Evolutionary conservation across 1,140 invertebrate genomes (phyloP), one percentile per base, ranked within the genome.

Genomic region (Scaptomyza hsui): DNA sequence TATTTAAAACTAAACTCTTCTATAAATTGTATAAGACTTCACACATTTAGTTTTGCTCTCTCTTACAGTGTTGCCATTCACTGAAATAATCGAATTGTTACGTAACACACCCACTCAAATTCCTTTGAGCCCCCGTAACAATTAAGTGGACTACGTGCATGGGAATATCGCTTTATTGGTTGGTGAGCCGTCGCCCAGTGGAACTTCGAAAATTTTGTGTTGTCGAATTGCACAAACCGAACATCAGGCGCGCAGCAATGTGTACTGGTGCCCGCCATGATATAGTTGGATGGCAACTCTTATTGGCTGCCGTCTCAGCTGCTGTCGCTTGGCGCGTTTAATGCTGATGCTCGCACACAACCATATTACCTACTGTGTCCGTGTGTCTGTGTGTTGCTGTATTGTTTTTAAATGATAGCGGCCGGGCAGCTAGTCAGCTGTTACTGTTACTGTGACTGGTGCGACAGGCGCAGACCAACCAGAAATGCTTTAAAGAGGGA

Each of bases 131-230:
- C 60, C 51, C 37, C n/a, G 1, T 7, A 7, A 24, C 1, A 49
- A 13, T 10, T 32, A 12, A 13, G 1, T 15, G 4, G 26, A 10
- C 61, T 65, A 71, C 68, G 55, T 48, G 7, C 41, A 60, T 75
- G 70, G 37, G 44, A 55, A 56, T 72, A 69, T 69, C 89, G 89
- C 70, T 90, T 90, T 90, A 90, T 90, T 90, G 89, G 89, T 90
- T 77, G 89, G 71, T 65, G 63, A 75, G 79, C 79, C 75, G 72
- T 81, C 79, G 75, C 79, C 80, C 78, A 75, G 74, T 85, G 76
- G 75, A 90, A 90, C 83, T 86, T 88, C 88, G 81, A 90, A 90
- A 90, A 90, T 74, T 86, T 90, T 88, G 89, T 90, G 85, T 89
- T 90, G 89, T 90, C 89, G 89, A 90, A 90, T 90, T 74, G 67